Base-by-base conservation (phyloP, 1,140 invertebrate genomes). In the Aphis craccivora region DNA sequence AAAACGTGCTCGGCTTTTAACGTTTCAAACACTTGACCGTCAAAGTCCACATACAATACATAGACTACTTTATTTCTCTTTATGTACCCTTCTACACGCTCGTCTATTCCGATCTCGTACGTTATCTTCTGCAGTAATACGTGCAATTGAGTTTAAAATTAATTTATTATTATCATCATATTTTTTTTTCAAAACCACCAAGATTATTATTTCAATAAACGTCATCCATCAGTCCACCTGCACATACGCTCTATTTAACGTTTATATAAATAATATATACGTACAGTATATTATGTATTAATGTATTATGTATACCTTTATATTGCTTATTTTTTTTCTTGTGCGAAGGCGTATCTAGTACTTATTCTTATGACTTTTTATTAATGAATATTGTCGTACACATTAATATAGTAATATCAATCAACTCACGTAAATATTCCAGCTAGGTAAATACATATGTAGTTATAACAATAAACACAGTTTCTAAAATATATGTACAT, bases 201-300 rank as follows among this genome's bases (percentile, higher is more conserved):
- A 30, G n/a, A 88, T 45, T 45, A 87, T 87, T 45, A 48, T 88
- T 51, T 88, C n/a, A 88, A 89, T 89, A 8, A 89, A 89, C 35
- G 22, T 2, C 35, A 8, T 4, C 20, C 60, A 76, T n/a, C 60
- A 35, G 11, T 76, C 37, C 83, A 83, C 40, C 23, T 84, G 23
- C 23, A 22, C 30, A 11, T 9, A 9, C 9, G 35, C 48, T 86
- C 40, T 86, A 86, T 40, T 86, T 86, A 83, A n/a, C 37, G 37
- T 40, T 5, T 23, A 37, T 37, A 14, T 83, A 40, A 40, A 5
- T 37, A 37, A 83, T 83, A 83, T 51, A 51, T 40, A 40, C 8
- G 11, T 22, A 18, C n/a, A 45, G 11, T 45, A 45, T 11, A 45
- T n/a, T n/a, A n/a, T n/a, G n/a, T n/a, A n/a, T n/a, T n/a, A n/a